These are phyloP conservation scores for Reticulitermes speratus DNA, from an alignment of 1,140 invertebrate genomes.

Conservation along the genomic window DNA sequence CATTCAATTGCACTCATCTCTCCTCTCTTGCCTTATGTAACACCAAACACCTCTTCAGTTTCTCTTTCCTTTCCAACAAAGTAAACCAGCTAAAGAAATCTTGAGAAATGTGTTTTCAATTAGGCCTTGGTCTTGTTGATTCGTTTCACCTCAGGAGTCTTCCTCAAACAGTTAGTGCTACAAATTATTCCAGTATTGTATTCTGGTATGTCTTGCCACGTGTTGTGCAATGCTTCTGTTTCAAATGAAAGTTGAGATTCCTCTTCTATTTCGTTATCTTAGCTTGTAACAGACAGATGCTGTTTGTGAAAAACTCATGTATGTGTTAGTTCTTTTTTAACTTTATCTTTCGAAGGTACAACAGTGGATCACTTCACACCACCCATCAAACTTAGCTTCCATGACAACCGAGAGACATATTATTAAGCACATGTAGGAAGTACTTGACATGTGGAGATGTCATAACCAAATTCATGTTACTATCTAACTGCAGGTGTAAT, in stretches of 20 bases:
- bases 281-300: background rate
- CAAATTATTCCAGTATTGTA: background rate
- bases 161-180: background rate
- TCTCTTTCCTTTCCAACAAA: background rate
- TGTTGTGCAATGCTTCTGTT: background rate
- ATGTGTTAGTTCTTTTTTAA: background rate
- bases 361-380: background rate
- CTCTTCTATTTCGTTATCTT: background rate
- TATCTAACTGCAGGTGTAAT: background rate
- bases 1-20: background rate
- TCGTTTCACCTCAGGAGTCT: background rate
- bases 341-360: background rate
- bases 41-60: background rate
- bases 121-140: background rate
- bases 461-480: background rate
- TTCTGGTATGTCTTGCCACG: background rate
- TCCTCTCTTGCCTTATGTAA: background rate
- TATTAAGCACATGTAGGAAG: background rate
- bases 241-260: background rate
- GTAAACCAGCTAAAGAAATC: background rate
- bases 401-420: background rate
- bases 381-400: constrained; percentile 1
- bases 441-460: background rate
- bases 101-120: background rate
- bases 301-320: constrained; percentile 16